These are phyloP conservation scores for Sciurus carolinensis DNA, from an alignment of 2,797 vertebrate genomes.

Conservation along the genomic window DNA sequence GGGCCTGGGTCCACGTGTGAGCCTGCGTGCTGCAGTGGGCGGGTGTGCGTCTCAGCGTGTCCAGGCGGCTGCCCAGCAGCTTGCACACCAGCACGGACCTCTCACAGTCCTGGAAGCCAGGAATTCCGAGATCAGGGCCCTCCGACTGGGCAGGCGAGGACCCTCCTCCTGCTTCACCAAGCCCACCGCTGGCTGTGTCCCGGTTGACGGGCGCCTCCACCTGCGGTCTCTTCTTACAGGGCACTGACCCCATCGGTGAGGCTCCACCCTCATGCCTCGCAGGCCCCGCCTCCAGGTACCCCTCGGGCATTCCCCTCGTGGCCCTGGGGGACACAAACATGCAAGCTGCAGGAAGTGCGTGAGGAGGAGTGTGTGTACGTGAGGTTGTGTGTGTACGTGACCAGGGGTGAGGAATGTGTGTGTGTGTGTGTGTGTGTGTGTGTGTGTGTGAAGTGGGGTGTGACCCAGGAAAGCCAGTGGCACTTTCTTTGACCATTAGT, in stretches of 20 bases:
- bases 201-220: fast-evolving
- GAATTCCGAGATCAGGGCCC: too few relatives aligned
- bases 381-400: background rate
- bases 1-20: too few relatives aligned
- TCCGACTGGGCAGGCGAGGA: background rate
- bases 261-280: too few relatives aligned
- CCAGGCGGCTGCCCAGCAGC: too few relatives aligned
- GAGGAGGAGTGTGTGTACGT: background rate
- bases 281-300: background rate
- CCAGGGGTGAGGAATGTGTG: background rate
- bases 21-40: too few relatives aligned
- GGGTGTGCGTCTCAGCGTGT: background rate
- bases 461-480: background rate
- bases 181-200: background rate
- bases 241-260: too few relatives aligned
- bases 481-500: background rate
- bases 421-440: background rate
- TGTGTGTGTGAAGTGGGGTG: background rate
- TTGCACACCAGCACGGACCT: too few relatives aligned
- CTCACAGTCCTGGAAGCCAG: too few relatives aligned
- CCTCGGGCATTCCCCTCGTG: too few relatives aligned
- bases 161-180: background rate
- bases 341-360: background rate
- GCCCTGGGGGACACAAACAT: too few relatives aligned
- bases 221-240: background rate